Evolutionary conservation across 2,113 vertebrate species (phyloP), one percentile per base, ranked within the genome.

Genomic region (Hippocampus mohnikei): DNA sequence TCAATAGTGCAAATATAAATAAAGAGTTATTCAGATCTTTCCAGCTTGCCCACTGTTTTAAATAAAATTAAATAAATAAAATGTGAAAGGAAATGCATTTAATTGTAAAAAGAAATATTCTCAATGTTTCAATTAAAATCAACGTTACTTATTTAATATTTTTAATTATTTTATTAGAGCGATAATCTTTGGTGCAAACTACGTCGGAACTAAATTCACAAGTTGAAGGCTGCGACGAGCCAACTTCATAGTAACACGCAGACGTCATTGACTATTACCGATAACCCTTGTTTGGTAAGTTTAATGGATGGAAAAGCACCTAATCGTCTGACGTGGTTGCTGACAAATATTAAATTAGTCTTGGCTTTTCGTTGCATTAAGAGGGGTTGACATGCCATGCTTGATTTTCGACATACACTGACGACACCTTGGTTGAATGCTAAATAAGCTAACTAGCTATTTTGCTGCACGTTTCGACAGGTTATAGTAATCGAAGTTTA

Each of bases 161-260:
- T 37, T 37, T 7, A 5, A 37, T 37, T 6, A 1, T 65, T 44
- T 13, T 42, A 41, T 41, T 41, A 11, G 0, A n/a, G 3, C 40
- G n/a, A 41, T 64, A 7, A 1, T 15, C 18, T 15, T 50, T 66
- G 3, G 12, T 9, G 15, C 16, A 2, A 65, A 25, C 5, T 13
- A 61, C 1, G 33, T 46, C 42, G 82, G 84, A 89, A 86, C 85
- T 46, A 27, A 27, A 61, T 3, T 29, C 21, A 3, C 21, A 0
- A 0, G 0, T 44, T 2, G 3, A 41, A 12, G 13, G 10, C 10
- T 9, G 3, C 3, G 25, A n/a, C 79, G 81, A 70, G 37, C 11
- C 37, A 9, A 44, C 76, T 85, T 81, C 6, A 61, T 33, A 1
- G 89, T 81, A 37, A 88, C 89, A 79, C 87, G 27, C 41, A 25